These are phyloP conservation scores for Gobio gobio DNA, from an alignment of 2,113 vertebrate species.

Conservation along the genomic window DNA sequence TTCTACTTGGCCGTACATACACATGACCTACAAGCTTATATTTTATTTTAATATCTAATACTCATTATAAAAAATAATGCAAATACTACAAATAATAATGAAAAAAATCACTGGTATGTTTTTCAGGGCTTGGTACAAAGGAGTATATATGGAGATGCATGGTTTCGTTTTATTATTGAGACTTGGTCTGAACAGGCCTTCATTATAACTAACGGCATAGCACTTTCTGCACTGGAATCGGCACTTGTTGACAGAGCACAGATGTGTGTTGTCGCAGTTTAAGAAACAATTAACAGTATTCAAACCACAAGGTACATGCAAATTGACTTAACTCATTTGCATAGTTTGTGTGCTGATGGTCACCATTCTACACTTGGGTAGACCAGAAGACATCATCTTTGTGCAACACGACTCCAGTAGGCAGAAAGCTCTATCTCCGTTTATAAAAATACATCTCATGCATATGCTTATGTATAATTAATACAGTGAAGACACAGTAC, in stretches of 20 bases:
- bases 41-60: neutral
- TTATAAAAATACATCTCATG: slow-evolving; percentile 16
- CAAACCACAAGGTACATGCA: neutral
- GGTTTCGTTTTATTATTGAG: neutral
- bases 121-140: neutral
- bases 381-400: neutral
- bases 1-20: neutral
- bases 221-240: slow-evolving; percentile 23
- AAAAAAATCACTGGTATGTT: neutral
- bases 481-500: slow-evolving; percentile 32
- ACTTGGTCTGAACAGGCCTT: slow-evolving; percentile 32
- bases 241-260: neutral
- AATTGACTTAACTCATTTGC: neutral
- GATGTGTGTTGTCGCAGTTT: neutral
- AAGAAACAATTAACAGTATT: neutral
- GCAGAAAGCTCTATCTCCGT: slow-evolving; percentile 9
- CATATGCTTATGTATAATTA: slow-evolving; percentile 34
- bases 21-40: neutral
- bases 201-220: neutral
- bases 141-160: neutral
- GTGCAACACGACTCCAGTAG: slow-evolving; percentile 11
- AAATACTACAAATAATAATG: neutral
- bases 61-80: neutral
- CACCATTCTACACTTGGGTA: neutral
- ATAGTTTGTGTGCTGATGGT: neutral